A percentile compares a stretch with the other conserved stretches of the same genome.
Evolutionary conservation across 2,113 vertebrate genomes (phyloP).

Genomic region (Tetrao urogallus): DNA sequence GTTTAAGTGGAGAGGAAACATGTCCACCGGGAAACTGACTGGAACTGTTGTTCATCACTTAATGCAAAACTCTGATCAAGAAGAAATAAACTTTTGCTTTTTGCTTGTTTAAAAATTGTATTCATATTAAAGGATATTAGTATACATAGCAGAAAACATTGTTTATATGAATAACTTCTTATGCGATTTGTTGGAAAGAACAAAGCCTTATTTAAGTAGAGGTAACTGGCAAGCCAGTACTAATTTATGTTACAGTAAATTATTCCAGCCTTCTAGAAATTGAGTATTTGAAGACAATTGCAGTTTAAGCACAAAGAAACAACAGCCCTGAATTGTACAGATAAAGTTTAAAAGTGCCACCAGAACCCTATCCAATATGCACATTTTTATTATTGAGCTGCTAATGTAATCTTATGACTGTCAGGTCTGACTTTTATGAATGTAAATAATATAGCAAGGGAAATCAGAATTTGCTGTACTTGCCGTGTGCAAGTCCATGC

Average conservation of each 20-base stretch:
- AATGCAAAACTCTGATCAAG: neutral
- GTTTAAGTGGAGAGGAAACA: neutral
- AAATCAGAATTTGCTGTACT: neutral
- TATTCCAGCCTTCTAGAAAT: neutral
- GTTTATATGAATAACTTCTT: neutral
- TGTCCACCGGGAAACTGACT: neutral
- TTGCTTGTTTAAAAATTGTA: neutral
- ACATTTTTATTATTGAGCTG: neutral
- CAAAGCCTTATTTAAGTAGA: neutral
- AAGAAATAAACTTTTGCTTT: neutral
- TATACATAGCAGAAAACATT: neutral
- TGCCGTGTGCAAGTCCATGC: neutral
- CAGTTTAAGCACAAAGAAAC: neutral
- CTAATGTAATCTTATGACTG: neutral
- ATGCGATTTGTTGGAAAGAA: neutral
- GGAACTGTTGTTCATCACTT: neutral
- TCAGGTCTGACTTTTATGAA: neutral
- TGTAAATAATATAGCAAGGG: neutral
- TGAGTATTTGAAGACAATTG: neutral
- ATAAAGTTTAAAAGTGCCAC: neutral
- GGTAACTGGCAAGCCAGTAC: neutral
- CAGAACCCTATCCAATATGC: neutral
- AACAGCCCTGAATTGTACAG: neutral
- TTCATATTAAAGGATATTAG: neutral
- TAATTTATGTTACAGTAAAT: neutral